A percentile compares a stretch with the other conserved stretches of the same genome.
These are phyloP conservation scores for Harlomillsia oculata DNA, from an alignment of 1,140 invertebrate species.

Conservation along the genomic window DNA sequence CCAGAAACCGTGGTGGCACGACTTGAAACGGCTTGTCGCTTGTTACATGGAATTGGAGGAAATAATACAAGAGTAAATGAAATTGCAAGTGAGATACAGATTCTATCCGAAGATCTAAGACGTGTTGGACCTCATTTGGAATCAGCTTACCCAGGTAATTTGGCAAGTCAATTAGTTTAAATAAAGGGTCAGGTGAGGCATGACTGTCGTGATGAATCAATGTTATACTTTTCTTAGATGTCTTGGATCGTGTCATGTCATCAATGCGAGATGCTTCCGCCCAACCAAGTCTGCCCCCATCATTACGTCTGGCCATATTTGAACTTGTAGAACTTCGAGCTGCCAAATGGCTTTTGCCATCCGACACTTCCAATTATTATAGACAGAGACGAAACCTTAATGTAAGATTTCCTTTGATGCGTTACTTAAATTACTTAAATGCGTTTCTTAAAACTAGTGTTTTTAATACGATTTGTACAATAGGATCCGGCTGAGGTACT, in stretches of 20 bases:
- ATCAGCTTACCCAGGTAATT: constrained; percentile 27
- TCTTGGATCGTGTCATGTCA: constrained; percentile 31
- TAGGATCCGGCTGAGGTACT: constrained; percentile 8
- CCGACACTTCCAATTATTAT: constrained; percentile 33
- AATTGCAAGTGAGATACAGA: constrained; percentile 27
- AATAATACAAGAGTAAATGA: constrained; percentile 27
- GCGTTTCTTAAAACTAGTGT: background rate
- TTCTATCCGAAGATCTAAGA: constrained; percentile 30
- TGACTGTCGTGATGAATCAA: background rate
- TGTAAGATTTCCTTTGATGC: constrained; percentile 8
- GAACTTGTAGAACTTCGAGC: constrained; percentile 34
- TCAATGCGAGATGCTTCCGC: constrained; percentile 34
- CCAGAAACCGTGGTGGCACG: constrained; percentile 31
- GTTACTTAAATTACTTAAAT: background rate
- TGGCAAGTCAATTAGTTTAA: too few relatives aligned
- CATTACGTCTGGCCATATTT: constrained; percentile 32
- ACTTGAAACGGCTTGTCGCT: constrained; percentile 28
- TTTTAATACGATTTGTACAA: too few relatives aligned
- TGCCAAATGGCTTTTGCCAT: constrained; percentile 29
- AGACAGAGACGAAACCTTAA: constrained; percentile 27
- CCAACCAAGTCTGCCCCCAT: constrained; percentile 24
- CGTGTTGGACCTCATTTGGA: constrained; percentile 30
- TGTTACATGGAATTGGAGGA: constrained; percentile 29
- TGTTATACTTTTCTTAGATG: constrained; percentile 15
- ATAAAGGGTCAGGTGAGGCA: too few relatives aligned